Evolutionary conservation across 2,797 vertebrate genomes (phyloP).

Genomic region (Euphonia xanthogaster): DNA sequence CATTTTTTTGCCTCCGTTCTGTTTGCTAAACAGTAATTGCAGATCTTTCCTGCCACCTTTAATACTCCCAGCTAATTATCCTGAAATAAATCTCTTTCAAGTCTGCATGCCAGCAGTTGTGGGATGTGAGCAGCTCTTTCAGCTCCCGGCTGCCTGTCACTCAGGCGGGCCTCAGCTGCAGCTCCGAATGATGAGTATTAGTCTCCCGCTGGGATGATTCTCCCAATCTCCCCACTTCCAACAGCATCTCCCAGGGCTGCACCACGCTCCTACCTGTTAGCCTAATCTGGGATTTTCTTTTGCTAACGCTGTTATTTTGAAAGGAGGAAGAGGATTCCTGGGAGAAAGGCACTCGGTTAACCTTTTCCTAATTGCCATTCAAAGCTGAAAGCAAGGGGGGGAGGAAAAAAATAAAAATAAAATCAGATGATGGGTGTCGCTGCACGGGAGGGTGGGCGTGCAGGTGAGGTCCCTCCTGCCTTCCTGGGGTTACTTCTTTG

Average conservation of each 20-base stretch:
- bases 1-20: conserved; percentile 65
- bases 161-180: conserved; percentile 96
- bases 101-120: conserved; percentile 86
- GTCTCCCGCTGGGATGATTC: conserved; percentile 90
- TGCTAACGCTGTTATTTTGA: conserved; percentile 89
- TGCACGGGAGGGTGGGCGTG: accelerated
- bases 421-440: conserved; percentile 16
- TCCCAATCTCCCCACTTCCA: conserved; percentile 84
- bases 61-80: conserved; percentile 87
- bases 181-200: conserved; percentile 93
- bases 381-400: conserved; percentile 46
- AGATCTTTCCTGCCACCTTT: conserved; percentile 82
- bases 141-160: conserved; percentile 88
- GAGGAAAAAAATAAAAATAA: not conserved
- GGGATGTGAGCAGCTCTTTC: conserved; percentile 86
- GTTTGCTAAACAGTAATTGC: conserved; percentile 85
- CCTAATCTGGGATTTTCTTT: conserved; percentile 92
- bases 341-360: conserved; percentile 81
- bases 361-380: conserved; percentile 81
- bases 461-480: not conserved
- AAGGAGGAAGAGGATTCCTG: conserved; percentile 83
- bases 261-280: conserved; percentile 85
- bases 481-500: accelerated
- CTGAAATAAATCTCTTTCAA: conserved; percentile 89
- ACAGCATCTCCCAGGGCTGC: conserved; percentile 81